phyloP scores from a whole-genome alignment of 2,113 vertebrate species.

The Saguinus midas region DNA sequence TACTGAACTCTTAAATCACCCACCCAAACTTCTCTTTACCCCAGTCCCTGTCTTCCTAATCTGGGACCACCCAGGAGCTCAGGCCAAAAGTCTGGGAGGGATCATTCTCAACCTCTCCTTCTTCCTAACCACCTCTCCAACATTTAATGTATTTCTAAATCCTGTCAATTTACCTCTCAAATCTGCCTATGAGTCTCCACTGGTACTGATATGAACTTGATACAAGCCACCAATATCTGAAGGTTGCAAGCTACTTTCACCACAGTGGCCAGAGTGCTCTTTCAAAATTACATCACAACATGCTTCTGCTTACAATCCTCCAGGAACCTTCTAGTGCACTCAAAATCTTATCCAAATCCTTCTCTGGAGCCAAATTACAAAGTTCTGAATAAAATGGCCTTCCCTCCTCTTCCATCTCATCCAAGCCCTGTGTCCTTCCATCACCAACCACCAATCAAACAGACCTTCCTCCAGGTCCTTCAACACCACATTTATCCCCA shows the following conservation, averaged over 20 bases:
- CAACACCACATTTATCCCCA: neutral
- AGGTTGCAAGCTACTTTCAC: neutral
- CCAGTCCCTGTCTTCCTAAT: neutral
- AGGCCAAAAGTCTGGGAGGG: neutral
- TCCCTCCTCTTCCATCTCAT: neutral
- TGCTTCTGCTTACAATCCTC: neutral
- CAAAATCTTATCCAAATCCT: neutral
- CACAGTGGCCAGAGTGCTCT: neutral
- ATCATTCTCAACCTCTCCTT: neutral
- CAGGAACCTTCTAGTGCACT: neutral
- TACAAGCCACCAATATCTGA: neutral
- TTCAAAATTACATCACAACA: neutral
- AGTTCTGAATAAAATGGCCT: neutral
- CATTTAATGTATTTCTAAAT: neutral
- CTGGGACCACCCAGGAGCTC: neutral
- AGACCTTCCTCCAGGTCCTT: neutral
- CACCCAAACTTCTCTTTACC: neutral
- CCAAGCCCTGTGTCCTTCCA: neutral
- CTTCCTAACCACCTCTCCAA: neutral
- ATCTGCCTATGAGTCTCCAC: neutral
- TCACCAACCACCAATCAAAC: neutral
- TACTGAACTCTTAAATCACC: slow-evolving; percentile 31
- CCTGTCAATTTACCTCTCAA: neutral
- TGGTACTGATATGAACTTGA: neutral
- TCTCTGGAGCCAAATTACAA: neutral